Evolutionary conservation across 2,797 vertebrate species (phyloP).

Genomic region (Enteromius anoplus): DNA sequence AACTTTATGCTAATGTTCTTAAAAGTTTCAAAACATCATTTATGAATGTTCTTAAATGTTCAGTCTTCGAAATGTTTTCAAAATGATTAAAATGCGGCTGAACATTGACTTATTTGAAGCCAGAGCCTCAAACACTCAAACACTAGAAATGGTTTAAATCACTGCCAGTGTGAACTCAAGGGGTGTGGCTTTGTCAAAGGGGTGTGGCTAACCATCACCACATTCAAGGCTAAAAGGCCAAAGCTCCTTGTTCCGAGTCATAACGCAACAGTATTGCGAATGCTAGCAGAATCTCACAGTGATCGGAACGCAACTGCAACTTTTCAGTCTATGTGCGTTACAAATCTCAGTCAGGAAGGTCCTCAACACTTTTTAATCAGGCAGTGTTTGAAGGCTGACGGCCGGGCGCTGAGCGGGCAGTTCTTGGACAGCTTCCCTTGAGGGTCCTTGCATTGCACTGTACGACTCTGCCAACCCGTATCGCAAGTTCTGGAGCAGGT

Average conservation of each 20-base stretch:
- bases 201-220: constrained; percentile 35
- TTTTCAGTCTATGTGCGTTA: constrained; percentile 40
- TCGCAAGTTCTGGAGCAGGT: constrained; percentile 95
- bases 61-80: no score
- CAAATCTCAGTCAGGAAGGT: not conserved
- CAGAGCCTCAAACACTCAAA: not conserved
- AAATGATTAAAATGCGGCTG: no score
- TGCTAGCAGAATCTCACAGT: constrained; percentile 44
- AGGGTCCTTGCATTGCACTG: constrained; percentile 92
- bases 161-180: constrained; percentile 14
- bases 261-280: constrained; percentile 10
- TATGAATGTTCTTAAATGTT: no score
- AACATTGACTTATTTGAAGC: not conserved
- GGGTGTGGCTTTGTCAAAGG: constrained; percentile 15
- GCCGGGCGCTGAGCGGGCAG: constrained; percentile 84
- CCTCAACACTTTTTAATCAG: constrained; percentile 91
- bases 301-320: constrained; percentile 27
- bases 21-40: not conserved
- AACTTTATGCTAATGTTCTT: not conserved
- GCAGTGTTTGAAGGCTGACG: constrained; percentile 95
- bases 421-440: constrained; percentile 90
- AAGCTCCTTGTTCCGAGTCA: constrained; percentile 47
- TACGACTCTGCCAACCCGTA: constrained; percentile 97
- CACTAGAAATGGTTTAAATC: not conserved
- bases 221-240: constrained; percentile 32